Conservation (phyloP, 2,113 vertebrate genomes). For the Mellivora capensis region DNA sequence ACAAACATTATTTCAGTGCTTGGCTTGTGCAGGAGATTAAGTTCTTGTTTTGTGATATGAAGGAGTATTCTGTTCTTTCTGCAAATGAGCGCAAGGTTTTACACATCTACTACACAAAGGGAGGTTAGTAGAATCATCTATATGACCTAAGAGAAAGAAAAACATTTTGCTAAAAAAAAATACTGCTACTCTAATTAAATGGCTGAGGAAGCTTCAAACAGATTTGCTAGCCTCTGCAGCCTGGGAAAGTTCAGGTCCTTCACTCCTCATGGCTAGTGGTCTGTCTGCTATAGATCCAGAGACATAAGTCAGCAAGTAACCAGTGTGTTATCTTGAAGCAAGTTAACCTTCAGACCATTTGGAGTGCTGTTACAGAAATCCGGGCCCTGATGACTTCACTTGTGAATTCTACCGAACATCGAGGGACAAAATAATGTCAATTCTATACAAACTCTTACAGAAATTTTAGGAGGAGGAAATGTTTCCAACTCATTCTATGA, state of each 20-base stretch:
- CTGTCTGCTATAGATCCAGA: neutral
- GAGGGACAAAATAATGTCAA: neutral
- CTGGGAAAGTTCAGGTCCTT: neutral
- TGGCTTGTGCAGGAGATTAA: neutral
- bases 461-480: neutral
- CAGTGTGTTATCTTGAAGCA: neutral
- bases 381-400: neutral
- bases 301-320: neutral
- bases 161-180: neutral
- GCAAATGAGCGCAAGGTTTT: neutral
- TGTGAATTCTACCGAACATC: neutral
- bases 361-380: neutral
- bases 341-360: neutral
- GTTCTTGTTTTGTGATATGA: neutral
- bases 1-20: neutral
- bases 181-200: neutral
- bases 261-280: neutral
- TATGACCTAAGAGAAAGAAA: neutral
- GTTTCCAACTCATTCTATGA: neutral
- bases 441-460: neutral
- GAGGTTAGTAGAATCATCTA: neutral
- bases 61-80: neutral
- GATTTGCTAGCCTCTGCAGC: neutral
- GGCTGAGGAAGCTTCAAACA: neutral
- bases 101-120: neutral